These are phyloP conservation scores for Cryptomyrus ogoouensis DNA, from an alignment of 2,113 vertebrate genomes.

Conservation along the genomic window DNA sequence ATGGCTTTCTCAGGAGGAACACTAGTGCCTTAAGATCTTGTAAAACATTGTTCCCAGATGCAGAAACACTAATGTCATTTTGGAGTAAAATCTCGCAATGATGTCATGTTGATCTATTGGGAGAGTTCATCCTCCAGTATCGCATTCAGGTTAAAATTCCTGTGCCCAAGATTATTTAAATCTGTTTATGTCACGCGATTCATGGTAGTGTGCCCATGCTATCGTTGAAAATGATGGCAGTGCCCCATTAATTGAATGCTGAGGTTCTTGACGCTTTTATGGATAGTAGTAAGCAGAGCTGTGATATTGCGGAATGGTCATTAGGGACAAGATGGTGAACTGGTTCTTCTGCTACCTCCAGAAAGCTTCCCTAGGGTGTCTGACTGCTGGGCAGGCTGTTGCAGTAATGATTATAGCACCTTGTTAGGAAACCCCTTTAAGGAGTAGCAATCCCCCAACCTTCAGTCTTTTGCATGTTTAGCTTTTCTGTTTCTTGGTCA, in stretches of 20 bases:
- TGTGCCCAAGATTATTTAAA: not conserved
- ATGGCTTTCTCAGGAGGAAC: not conserved
- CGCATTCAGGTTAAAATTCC: not conserved
- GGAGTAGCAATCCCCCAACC: not conserved
- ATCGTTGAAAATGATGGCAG: not conserved
- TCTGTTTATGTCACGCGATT: not conserved
- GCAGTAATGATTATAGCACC: constrained; percentile 4
- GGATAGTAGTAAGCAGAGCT: not conserved
- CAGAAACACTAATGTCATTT: not conserved
- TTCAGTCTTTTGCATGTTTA: not conserved
- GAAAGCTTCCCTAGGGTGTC: not conserved
- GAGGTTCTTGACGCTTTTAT: not conserved
- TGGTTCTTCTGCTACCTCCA: not conserved
- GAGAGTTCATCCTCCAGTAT: not conserved
- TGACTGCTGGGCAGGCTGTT: not conserved
- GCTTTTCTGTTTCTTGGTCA: not conserved
- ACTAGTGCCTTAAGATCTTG: not conserved
- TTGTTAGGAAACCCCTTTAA: not conserved
- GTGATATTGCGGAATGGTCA: not conserved
- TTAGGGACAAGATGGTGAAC: not conserved
- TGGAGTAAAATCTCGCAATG: not conserved
- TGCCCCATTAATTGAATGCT: not conserved
- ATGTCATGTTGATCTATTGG: not conserved
- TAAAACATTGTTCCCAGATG: not conserved
- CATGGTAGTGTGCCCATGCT: not conserved